phyloP scores from a whole-genome alignment of 2,888 invertebrate species.

The Drosophila pseudotalamancana region DNA sequence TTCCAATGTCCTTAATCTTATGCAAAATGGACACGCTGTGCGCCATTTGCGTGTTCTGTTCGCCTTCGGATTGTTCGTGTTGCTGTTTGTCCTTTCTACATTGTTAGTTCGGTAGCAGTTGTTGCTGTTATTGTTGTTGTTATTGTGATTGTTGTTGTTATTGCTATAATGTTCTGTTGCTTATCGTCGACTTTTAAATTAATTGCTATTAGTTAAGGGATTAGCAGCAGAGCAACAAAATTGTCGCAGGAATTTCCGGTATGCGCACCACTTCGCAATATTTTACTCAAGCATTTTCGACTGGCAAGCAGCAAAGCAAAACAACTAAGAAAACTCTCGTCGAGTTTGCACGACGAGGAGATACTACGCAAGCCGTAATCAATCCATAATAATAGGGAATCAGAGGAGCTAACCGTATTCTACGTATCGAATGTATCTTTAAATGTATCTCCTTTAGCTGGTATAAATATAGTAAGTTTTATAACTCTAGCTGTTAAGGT shows the following conservation, averaged over 20 bases:
- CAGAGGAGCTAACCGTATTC: too few relatives aligned
- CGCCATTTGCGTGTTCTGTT: conserved; percentile 71
- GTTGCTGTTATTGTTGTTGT: conserved; percentile 13
- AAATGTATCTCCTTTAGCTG: too few relatives aligned
- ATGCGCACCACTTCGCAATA: conserved; percentile 70
- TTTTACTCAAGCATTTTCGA: conserved; percentile 63
- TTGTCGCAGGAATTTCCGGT: conserved; percentile 80
- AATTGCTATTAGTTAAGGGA: conserved; percentile 82
- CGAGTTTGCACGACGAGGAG: too few relatives aligned
- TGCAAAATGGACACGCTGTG: conserved; percentile 76
- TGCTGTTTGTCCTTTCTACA: conserved; percentile 29
- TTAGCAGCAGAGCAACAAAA: conserved; percentile 77
- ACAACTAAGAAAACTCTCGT: too few relatives aligned
- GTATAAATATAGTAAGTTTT: too few relatives aligned
- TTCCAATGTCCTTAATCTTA: conserved; percentile 75
- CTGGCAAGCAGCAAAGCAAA: background rate
- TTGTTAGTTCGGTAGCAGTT: conserved; percentile 9
- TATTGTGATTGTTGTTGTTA: conserved; percentile 26
- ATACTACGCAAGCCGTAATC: too few relatives aligned
- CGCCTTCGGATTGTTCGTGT: conserved; percentile 35
- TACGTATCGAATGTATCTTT: too few relatives aligned
- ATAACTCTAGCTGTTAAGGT: too few relatives aligned
- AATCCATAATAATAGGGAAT: too few relatives aligned
- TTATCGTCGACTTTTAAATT: conserved; percentile 81
- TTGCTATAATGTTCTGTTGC: conserved; percentile 60